Conservation (phyloP, 1,140 invertebrate species). For the Maniola jurtina region DNA sequence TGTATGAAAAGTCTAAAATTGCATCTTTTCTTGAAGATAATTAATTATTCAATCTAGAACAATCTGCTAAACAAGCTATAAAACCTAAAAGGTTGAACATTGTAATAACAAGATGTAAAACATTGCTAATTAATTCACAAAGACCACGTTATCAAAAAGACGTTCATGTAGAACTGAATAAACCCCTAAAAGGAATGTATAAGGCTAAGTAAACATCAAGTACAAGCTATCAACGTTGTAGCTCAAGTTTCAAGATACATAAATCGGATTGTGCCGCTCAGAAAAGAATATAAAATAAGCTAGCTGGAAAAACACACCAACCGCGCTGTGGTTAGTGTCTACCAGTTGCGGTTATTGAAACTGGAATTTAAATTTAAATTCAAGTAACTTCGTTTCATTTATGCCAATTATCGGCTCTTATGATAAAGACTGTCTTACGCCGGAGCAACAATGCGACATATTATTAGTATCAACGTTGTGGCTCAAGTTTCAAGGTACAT, state of each 20-base stretch:
- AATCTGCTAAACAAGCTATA: too few relatives aligned
- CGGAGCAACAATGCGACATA: too few relatives aligned
- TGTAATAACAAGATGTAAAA: too few relatives aligned
- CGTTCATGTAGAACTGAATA: neutral
- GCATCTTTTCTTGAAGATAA: too few relatives aligned
- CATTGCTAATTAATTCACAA: neutral
- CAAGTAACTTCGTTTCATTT: too few relatives aligned
- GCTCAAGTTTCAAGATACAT: conserved; percentile 34
- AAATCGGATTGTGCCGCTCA: conserved; percentile 28
- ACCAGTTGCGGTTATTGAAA: neutral
- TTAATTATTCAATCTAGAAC: too few relatives aligned
- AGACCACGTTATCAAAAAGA: neutral
- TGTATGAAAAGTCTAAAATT: too few relatives aligned
- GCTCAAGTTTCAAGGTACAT: conserved; percentile 33
- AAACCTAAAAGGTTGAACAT: too few relatives aligned
- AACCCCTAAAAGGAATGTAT: conserved; percentile 14
- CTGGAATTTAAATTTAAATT: neutral
- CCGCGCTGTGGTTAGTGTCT: conserved; percentile 27
- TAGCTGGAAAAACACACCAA: conserved; percentile 12
- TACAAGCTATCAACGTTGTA: conserved; percentile 29
- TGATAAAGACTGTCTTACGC: too few relatives aligned
- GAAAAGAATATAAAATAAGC: conserved; percentile 34
- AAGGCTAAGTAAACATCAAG: conserved; percentile 26
- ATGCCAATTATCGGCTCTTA: neutral
- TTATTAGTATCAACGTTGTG: conserved; percentile 21